Evolutionary conservation across 2,888 invertebrate species (phyloP), one percentile per base, ranked within the genome.

Genomic region (Caenorhabditis virilis): DNA sequence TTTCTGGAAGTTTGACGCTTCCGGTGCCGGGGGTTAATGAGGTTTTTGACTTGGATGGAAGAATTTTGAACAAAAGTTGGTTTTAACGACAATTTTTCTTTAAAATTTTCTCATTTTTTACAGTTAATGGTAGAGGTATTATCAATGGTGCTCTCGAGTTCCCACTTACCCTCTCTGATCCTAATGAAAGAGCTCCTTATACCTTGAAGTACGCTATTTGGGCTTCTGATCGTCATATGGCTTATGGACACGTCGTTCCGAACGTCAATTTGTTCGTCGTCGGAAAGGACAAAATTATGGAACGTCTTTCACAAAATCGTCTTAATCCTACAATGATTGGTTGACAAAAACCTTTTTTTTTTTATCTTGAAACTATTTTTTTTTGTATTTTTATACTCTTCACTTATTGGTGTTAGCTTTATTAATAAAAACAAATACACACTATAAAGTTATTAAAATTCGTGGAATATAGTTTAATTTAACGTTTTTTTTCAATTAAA

Each of bases 1-100:
- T 61, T 33, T 58, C 58, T 48, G 72, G 76, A 2, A 72, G 69
- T 45, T 38, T 77, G 43, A 72, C 74, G 53, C 56, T 76, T 0
- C 77, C 76, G 2, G 52, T 78, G 11, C 72, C 67, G 9, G 78
- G 78, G 9, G 61, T 78, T 11, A 78, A 78, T 46, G 78, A 78
- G 36, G 27, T 78, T 9, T 78, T 78, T 46, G 78, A 78, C 48
- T 62, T 78, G 41, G 76, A 78, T 43, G 78, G 77, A 16, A 52
- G 76, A 30, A 49, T 70, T 2, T 69, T 76, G 72, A 16, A 61
- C 9, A 76, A 76, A 48, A 73, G 59, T 47, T 26, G 26, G 22
- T 23, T 51, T 23, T 20, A 6, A 20, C 2, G 22, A 5, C 6
- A 3, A 20, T 4, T 16, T 20, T 18, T 26, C 25, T 30, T n/a